phyloP scores from a whole-genome alignment of 2,797 vertebrate species.

The Eremophila alpestris region DNA sequence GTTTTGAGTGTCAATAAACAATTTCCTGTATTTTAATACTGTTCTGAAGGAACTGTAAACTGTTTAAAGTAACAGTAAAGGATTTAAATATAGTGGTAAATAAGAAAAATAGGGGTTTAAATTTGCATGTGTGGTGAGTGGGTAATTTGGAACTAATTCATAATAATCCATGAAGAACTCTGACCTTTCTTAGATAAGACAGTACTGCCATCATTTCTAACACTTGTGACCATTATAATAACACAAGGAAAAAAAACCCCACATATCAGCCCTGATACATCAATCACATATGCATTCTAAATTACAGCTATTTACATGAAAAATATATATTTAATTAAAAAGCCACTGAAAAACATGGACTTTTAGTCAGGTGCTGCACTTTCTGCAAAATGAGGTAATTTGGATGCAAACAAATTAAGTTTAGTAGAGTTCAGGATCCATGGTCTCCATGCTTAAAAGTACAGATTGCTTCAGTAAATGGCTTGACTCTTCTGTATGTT shows the following conservation, averaged over 20 bases:
- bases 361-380: constrained; percentile 70
- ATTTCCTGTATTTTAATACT: constrained; percentile 1
- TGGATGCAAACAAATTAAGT: constrained; percentile 71
- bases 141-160: background rate
- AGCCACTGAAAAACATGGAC: constrained; percentile 65
- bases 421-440: constrained; percentile 53
- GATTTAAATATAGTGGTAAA: constrained; percentile 54
- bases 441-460: constrained; percentile 30
- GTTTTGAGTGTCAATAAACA: background rate
- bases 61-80: constrained; percentile 14
- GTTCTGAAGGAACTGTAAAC: constrained; percentile 42
- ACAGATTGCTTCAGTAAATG: constrained; percentile 55
- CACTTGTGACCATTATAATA: constrained; percentile 10
- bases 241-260: background rate
- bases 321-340: constrained; percentile 64
- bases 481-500: constrained; percentile 46
- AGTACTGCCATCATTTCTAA: constrained; percentile 5
- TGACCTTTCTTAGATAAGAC: constrained; percentile 2
- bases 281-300: constrained; percentile 59
- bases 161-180: background rate
- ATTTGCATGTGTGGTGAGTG: background rate
- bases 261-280: constrained; percentile 47
- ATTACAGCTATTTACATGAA: constrained; percentile 84
- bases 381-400: constrained; percentile 76
- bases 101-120: background rate